phyloP scores from a whole-genome alignment of 2,888 invertebrate genomes.

The Micoletzkya japonica region DNA sequence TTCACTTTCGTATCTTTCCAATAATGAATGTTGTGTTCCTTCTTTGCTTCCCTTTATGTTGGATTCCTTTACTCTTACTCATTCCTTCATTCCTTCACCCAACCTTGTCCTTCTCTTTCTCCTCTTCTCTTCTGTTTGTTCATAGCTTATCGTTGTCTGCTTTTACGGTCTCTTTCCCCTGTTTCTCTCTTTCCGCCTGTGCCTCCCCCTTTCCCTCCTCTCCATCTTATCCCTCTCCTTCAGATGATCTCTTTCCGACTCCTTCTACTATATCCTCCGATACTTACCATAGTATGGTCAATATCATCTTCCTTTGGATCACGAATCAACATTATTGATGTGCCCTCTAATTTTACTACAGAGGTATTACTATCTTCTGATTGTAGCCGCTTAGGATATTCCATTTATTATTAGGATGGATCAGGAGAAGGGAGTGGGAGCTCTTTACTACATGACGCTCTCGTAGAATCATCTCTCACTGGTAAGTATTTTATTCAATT shows the following conservation, averaged over 20 bases:
- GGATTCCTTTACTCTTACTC: conserved; percentile 1
- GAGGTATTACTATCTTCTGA: no score
- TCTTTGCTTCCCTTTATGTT: background rate
- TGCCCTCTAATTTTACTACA: no score
- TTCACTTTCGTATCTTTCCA: background rate
- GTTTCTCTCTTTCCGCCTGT: background rate
- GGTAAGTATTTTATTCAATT: no score
- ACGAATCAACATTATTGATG: no score
- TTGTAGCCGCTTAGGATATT: no score
- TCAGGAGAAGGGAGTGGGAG: no score
- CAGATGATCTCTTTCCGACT: conserved; percentile 12
- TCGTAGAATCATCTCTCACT: no score
- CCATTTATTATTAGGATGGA: no score
- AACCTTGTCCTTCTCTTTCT: background rate
- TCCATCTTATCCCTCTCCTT: background rate
- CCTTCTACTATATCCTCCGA: conserved; percentile 3
- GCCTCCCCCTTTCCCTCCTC: background rate
- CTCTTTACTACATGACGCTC: no score
- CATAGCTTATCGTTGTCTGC: no score
- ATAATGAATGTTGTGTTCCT: background rate
- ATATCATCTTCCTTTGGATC: background rate
- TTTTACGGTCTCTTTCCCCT: background rate
- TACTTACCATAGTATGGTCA: background rate
- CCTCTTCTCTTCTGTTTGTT: background rate
- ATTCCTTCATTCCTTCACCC: background rate